These are phyloP conservation scores for Lepus oiostolus DNA, from an alignment of 2,797 vertebrate species.

Conservation along the genomic window DNA sequence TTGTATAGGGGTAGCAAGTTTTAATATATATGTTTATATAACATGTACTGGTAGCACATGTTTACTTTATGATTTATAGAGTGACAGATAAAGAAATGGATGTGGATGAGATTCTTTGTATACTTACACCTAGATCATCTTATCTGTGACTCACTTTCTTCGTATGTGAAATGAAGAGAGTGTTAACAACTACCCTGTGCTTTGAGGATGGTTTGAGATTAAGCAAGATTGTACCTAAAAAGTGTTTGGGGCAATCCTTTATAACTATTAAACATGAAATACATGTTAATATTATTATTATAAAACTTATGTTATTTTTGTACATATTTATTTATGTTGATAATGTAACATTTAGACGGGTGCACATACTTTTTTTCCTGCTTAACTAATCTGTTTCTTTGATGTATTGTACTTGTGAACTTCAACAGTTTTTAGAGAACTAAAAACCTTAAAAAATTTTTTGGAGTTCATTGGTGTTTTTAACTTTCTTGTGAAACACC, in stretches of 20 bases:
- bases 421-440: neutral
- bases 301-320: constrained; percentile 4
- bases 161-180: constrained; percentile 41
- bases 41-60: neutral
- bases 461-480: constrained; percentile 14
- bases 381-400: neutral
- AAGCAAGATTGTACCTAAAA: neutral
- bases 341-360: neutral
- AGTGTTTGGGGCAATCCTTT: neutral
- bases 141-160: constrained; percentile 22
- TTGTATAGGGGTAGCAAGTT: too few relatives aligned
- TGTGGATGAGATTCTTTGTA: constrained; percentile 23
- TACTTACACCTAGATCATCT: constrained; percentile 10
- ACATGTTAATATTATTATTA: neutral
- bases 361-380: neutral
- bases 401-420: constrained; percentile 8
- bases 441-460: neutral
- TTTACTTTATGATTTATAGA: neutral
- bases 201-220: neutral
- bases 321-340: neutral
- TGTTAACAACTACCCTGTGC: neutral
- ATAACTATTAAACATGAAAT: neutral
- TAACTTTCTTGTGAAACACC: constrained; percentile 37
- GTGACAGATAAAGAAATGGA: constrained; percentile 5
- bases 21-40: too few relatives aligned